A percentile compares a stretch with the other conserved stretches of the same genome.
Conservation (phyloP, 92 coral and sea anemone species). For the Epizoanthus illoricatus region DNA sequence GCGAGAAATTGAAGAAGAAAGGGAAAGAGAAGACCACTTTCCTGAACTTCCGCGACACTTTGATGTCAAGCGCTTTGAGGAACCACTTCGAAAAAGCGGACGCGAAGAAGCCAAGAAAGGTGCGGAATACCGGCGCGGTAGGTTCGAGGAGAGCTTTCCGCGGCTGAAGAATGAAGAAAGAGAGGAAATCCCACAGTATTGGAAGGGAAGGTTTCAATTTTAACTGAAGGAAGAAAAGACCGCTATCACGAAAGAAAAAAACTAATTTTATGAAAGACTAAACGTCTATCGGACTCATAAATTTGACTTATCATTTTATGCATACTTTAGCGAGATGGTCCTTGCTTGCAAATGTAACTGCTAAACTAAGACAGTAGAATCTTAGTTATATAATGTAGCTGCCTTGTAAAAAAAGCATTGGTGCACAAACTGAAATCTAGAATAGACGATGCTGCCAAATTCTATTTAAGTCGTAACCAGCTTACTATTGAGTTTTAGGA, state of each 20-base stretch:
- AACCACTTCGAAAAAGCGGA: not conserved
- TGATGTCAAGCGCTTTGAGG: not conserved
- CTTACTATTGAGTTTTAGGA: too few species aligned
- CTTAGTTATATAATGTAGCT: too few species aligned
- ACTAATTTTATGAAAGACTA: not conserved
- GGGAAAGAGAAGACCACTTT: not conserved
- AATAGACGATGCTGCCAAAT: too few species aligned
- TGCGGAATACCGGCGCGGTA: not conserved
- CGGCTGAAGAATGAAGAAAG: slow-evolving; percentile 24
- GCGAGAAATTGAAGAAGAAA: not conserved
- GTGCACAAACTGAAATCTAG: too few species aligned
- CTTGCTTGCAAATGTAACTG: not conserved
- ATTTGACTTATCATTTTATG: not conserved
- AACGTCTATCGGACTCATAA: not conserved
- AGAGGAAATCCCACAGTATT: slow-evolving; percentile 21
- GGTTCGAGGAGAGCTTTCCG: not conserved
- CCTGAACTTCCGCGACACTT: not conserved
- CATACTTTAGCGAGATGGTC: not conserved
- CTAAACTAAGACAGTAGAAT: too few species aligned
- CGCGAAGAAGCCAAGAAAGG: too few species aligned
- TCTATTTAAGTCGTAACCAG: too few species aligned
- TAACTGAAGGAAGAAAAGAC: slow-evolving; percentile 15
- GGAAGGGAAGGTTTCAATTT: slow-evolving; percentile 33
- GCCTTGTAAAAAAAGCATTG: not conserved
- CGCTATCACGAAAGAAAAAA: not conserved